These are phyloP conservation scores for Sceloporus tristichus DNA, from an alignment of 2,113 vertebrate genomes.

Conservation along the genomic window DNA sequence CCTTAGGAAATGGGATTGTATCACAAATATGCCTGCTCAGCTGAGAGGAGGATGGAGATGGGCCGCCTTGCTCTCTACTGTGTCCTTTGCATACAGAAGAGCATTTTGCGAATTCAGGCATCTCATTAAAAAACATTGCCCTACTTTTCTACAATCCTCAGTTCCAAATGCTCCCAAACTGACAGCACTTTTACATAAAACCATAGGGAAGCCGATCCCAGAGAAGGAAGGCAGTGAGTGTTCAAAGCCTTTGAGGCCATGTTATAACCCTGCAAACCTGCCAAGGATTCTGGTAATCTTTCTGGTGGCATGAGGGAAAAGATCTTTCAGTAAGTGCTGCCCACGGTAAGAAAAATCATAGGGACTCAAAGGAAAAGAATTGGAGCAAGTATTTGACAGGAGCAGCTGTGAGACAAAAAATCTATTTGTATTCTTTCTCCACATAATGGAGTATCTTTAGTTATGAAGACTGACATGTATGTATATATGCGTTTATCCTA, in stretches of 20 bases:
- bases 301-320: neutral
- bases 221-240: neutral
- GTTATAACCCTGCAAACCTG: neutral
- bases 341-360: neutral
- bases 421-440: neutral
- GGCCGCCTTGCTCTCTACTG: constrained; percentile 38
- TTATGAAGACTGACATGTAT: neutral
- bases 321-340: neutral
- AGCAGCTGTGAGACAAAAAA: neutral
- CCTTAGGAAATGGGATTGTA: constrained; percentile 20
- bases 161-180: constrained; percentile 42
- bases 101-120: constrained; percentile 58
- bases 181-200: constrained; percentile 38
- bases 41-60: neutral
- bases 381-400: constrained; percentile 12
- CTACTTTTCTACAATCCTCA: constrained; percentile 56
- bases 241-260: constrained; percentile 33
- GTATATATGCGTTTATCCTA: neutral
- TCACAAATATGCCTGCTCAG: neutral
- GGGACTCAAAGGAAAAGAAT: neutral
- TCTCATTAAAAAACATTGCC: constrained; percentile 57
- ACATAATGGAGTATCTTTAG: neutral
- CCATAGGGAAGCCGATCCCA: neutral
- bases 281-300: no score
- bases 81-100: constrained; percentile 54